These are phyloP conservation scores for Colletes gigas DNA, from an alignment of 1,140 invertebrate species.

Conservation along the genomic window DNA sequence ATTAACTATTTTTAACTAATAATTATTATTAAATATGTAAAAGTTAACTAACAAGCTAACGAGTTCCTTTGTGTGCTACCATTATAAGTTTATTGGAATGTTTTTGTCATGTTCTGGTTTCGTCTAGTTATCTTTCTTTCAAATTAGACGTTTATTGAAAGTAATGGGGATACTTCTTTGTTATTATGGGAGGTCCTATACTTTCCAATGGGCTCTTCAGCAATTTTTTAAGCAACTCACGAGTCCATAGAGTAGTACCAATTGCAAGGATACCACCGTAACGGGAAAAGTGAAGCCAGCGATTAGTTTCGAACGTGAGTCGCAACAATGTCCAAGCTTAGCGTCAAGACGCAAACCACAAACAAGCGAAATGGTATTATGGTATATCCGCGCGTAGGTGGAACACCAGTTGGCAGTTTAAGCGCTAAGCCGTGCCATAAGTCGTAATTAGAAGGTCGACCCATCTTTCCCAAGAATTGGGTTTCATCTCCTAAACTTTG, in stretches of 20 bases:
- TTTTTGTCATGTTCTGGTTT: no score
- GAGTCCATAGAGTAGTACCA: neutral
- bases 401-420: conserved; percentile 23
- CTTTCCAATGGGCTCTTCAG: neutral
- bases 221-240: neutral
- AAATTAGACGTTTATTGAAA: no score
- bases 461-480: neutral
- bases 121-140: no score
- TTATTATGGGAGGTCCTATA: no score
- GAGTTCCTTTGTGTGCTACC: no score
- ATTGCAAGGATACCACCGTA: neutral
- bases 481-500: conserved; percentile 15
- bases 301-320: conserved; percentile 34
- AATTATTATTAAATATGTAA: no score
- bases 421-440: conserved; percentile 56
- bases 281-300: neutral
- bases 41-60: no score
- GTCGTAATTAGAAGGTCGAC: conserved; percentile 58
- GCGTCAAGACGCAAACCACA: neutral
- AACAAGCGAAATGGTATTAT: neutral
- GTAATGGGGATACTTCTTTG: no score
- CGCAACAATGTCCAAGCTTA: conserved; percentile 16
- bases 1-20: no score
- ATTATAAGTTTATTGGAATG: no score
- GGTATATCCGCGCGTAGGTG: neutral